Conservation (phyloP, 2,113 vertebrate species). For the Cavia porcellus region DNA sequence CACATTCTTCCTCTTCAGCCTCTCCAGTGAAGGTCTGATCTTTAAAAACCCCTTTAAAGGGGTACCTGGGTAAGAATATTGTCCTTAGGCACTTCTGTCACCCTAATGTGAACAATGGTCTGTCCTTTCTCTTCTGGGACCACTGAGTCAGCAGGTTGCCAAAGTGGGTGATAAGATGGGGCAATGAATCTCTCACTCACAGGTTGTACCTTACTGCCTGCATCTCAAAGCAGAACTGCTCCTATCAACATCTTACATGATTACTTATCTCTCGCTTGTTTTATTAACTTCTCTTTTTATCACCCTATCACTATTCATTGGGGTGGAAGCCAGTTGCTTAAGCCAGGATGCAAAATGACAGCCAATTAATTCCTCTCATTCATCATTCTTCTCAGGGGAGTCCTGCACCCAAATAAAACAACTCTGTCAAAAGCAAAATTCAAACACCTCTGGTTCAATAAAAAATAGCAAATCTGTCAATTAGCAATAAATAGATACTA, state of each 20-base stretch:
- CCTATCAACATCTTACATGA: not conserved
- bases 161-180: not conserved
- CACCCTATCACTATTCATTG: not conserved
- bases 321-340: not conserved
- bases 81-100: not conserved
- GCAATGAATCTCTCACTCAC: not conserved
- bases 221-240: not conserved
- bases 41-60: not conserved
- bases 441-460: not conserved
- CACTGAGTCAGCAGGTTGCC: not conserved
- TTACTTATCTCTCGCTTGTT: not conserved
- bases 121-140: not conserved
- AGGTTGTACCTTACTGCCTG: not conserved
- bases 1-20: not conserved
- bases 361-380: not conserved
- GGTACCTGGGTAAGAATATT: not conserved
- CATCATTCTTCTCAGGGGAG: not conserved
- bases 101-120: not conserved
- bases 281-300: not conserved
- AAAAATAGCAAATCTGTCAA: not conserved
- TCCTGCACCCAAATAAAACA: conserved; percentile 6
- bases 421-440: not conserved
- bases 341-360: not conserved
- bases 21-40: not conserved
- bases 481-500: not conserved